Evolutionary conservation across 2,888 invertebrate species (phyloP).

Genomic region (Diplolepis rosae): DNA sequence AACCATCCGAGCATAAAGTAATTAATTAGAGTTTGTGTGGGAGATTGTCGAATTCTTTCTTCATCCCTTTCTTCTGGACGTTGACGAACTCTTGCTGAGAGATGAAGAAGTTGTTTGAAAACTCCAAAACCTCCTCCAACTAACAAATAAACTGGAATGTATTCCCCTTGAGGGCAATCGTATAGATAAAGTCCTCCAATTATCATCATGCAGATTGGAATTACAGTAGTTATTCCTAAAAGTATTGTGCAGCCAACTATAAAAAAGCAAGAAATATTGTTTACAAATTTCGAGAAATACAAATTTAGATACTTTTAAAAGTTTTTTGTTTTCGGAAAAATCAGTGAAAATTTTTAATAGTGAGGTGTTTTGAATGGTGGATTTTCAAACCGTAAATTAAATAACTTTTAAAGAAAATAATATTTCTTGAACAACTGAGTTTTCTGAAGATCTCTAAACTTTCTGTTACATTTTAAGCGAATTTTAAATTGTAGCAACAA

Average conservation of each 20-base stretch:
- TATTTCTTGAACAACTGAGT: too few relatives aligned
- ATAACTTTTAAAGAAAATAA: too few relatives aligned
- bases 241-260: conserved; percentile 81
- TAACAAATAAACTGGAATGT: conserved; percentile 82
- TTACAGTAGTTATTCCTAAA: conserved; percentile 78
- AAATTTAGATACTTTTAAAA: background rate
- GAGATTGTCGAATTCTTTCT: conserved; percentile 76
- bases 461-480: too few relatives aligned
- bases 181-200: conserved; percentile 80
- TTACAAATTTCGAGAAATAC: too few relatives aligned
- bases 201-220: conserved; percentile 82
- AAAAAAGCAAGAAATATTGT: conserved; percentile 57
- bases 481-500: too few relatives aligned
- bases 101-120: conserved; percentile 78
- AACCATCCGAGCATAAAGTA: conserved; percentile 83
- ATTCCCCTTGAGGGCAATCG: conserved; percentile 80
- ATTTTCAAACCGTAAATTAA: too few relatives aligned
- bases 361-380: too few relatives aligned
- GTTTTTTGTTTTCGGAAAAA: background rate
- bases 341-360: too few relatives aligned
- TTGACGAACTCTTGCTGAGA: conserved; percentile 76
- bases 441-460: too few relatives aligned
- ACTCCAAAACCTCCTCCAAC: conserved; percentile 81
- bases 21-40: conserved; percentile 77
- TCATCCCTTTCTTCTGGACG: conserved; percentile 76